Conservation (phyloP, 2,888 invertebrate genomes). For the Meloe dianella region DNA sequence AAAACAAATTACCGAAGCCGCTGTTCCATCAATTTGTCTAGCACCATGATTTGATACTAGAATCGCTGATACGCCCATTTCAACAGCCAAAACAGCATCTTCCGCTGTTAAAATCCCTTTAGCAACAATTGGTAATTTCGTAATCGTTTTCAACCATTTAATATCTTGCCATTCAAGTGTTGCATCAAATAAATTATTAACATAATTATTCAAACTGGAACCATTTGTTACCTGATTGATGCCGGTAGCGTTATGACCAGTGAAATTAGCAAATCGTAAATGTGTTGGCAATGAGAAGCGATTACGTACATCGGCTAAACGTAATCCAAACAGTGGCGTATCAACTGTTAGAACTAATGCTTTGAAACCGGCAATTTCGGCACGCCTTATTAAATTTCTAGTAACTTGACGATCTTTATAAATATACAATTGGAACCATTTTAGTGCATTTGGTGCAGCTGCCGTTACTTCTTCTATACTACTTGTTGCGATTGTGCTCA, state of each 20-base stretch:
- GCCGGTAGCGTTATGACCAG: constrained; percentile 62
- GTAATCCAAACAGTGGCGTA: constrained; percentile 83
- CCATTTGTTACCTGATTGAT: constrained; percentile 61
- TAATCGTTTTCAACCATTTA: constrained; percentile 80
- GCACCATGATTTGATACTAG: constrained; percentile 95
- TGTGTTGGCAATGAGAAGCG: constrained; percentile 82
- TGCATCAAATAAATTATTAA: constrained; percentile 77
- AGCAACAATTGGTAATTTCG: constrained; percentile 79
- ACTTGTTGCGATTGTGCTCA: constrained; percentile 86
- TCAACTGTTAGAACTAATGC: constrained; percentile 89
- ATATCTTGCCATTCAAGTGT: constrained; percentile 88
- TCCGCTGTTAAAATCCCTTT: constrained; percentile 88
- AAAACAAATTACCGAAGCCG: constrained; percentile 70
- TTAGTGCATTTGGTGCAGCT: constrained; percentile 75
- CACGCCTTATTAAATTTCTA: constrained; percentile 73
- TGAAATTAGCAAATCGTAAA: constrained; percentile 84
- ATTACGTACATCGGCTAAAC: constrained; percentile 82
- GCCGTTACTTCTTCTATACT: constrained; percentile 87
- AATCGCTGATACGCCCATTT: constrained; percentile 79
- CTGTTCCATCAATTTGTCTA: constrained; percentile 85
- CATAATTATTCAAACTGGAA: constrained; percentile 82
- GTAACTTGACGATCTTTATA: constrained; percentile 81
- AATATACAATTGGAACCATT: constrained; percentile 94
- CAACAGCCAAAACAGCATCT: constrained; percentile 78
- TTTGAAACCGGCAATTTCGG: constrained; percentile 83